phyloP scores from a whole-genome alignment of 2,888 invertebrate species.

The Scotopteryx bipunctaria region DNA sequence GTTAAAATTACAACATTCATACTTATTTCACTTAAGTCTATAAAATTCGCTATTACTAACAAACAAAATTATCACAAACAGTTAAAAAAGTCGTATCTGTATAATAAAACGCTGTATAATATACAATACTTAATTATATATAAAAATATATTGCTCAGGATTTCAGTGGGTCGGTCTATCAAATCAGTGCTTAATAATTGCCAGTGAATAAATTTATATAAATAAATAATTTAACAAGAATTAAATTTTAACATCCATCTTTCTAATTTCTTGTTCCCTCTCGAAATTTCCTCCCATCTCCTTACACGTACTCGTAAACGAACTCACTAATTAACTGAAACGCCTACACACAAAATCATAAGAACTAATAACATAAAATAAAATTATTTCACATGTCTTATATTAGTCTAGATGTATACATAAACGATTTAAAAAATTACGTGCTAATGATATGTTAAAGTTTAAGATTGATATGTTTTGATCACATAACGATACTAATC shows the following conservation, averaged over 20 bases:
- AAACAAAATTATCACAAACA: constrained; percentile 72
- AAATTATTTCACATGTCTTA: constrained; percentile 57
- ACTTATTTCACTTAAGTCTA: constrained; percentile 53
- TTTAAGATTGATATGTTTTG: constrained; percentile 59
- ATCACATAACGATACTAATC: constrained; percentile 62
- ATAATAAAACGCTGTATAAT: constrained; percentile 73
- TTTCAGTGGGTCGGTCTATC: constrained; percentile 78
- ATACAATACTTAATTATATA: constrained; percentile 78
- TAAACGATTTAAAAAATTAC: constrained; percentile 78
- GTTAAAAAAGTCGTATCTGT: constrained; percentile 71
- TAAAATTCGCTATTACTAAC: constrained; percentile 63
- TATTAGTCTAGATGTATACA: constrained; percentile 74
- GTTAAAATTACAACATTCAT: constrained; percentile 71
- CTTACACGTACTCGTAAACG: constrained; percentile 30
- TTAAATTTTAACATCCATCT: constrained; percentile 38
- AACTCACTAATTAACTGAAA: constrained; percentile 34
- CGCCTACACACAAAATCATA: constrained; percentile 29
- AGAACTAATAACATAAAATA: constrained; percentile 48
- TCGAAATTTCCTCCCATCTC: constrained; percentile 33
- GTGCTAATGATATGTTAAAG: constrained; percentile 70
- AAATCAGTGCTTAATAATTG: constrained; percentile 72
- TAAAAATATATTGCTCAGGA: constrained; percentile 82
- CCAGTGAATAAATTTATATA: constrained; percentile 44
- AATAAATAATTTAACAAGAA: constrained; percentile 37
- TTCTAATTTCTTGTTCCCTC: constrained; percentile 41